phyloP scores from a whole-genome alignment of 1,140 invertebrate species.

The Drosophila arizonae region DNA sequence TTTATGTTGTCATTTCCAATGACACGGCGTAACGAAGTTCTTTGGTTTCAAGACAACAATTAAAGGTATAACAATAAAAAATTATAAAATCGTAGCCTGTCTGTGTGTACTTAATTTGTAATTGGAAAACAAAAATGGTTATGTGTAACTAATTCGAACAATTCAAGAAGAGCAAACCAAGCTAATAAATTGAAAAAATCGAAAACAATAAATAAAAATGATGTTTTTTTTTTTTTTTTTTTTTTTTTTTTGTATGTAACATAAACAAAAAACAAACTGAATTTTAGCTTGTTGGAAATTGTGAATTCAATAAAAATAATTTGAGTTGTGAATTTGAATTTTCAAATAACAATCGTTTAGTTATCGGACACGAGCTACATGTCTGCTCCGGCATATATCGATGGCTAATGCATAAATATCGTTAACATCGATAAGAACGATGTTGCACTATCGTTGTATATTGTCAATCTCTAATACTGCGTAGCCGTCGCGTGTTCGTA shows the following conservation, averaged over 20 bases:
- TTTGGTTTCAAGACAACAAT: constrained; percentile 69
- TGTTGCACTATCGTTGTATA: constrained; percentile 2
- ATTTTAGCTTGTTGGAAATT: neutral
- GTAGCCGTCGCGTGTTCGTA: constrained; percentile 58
- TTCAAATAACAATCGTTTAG: neutral
- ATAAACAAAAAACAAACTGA: constrained; percentile 19
- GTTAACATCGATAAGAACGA: constrained; percentile 1
- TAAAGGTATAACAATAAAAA: constrained; percentile 18
- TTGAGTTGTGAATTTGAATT: constrained; percentile 1
- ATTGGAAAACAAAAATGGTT: constrained; percentile 33
- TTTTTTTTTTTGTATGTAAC: constrained; percentile 76
- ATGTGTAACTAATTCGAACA: constrained; percentile 33
- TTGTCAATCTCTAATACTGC: constrained; percentile 42
- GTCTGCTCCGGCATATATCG: neutral
- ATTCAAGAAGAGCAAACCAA: constrained; percentile 36
- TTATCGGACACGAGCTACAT: too few relatives aligned
- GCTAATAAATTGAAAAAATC: constrained; percentile 45
- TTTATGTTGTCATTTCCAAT: constrained; percentile 43
- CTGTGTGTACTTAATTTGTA: constrained; percentile 39
- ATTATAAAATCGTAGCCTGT: constrained; percentile 21
- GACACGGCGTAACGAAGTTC: constrained; percentile 56
- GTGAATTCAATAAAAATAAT: neutral
- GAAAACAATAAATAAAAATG: constrained; percentile 67
- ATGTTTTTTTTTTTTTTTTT: constrained; percentile 46
- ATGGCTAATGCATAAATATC: neutral